Conservation (phyloP, 2,113 vertebrate species). For the Saguinus imperator region DNA sequence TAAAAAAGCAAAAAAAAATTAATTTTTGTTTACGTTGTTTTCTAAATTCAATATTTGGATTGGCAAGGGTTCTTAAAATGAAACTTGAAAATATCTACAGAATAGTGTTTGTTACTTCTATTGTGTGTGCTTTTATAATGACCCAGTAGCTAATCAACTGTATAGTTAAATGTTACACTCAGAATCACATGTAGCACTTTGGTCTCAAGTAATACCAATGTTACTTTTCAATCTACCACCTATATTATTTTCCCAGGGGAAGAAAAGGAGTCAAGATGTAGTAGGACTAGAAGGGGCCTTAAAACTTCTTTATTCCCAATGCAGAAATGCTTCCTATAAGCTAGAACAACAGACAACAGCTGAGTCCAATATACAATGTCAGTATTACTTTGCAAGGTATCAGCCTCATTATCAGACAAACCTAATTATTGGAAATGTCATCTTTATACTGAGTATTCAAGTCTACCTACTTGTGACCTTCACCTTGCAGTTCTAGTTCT, state of each 20-base stretch:
- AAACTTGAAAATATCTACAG: not conserved
- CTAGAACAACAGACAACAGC: not conserved
- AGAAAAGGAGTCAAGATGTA: not conserved
- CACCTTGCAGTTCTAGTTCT: not conserved
- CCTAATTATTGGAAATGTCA: not conserved
- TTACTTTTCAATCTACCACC: not conserved
- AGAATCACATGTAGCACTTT: not conserved
- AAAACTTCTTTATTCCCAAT: not conserved
- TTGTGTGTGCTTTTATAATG: not conserved
- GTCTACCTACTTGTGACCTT: not conserved
- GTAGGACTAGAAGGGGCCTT: not conserved
- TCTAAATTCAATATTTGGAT: constrained; percentile 9
- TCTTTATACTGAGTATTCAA: not conserved
- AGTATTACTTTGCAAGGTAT: not conserved
- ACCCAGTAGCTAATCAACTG: not conserved
- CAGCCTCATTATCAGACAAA: not conserved
- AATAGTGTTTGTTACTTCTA: not conserved
- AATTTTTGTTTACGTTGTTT: constrained; percentile 25
- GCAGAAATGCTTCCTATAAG: not conserved
- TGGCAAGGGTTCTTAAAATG: not conserved
- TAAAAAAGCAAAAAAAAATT: not conserved
- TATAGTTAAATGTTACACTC: not conserved
- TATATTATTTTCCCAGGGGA: not conserved
- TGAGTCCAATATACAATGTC: not conserved
- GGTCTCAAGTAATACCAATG: not conserved